Evolutionary conservation across 2,888 invertebrate genomes (phyloP), one percentile per base, ranked within the genome.

Genomic region (Zelleria hepariella): DNA sequence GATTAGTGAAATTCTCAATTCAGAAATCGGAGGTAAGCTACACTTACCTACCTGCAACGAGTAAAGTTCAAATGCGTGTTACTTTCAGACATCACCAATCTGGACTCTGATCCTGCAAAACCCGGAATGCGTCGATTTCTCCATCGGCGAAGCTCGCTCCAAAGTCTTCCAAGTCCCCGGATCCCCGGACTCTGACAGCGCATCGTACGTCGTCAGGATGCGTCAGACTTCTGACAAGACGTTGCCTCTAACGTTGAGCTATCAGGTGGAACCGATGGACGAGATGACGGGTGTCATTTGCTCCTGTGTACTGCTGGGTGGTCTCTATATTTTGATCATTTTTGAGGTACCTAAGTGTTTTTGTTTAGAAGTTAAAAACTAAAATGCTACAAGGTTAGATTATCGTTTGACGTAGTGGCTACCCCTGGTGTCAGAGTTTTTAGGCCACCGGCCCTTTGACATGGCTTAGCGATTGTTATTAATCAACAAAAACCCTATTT

Each of bases 251-350:
- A 66, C 74, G 0, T 61, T 88, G 58, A 77, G 78, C 15, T 94
- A 93, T 66, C 91, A 93, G 64, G 69, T 92, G 0, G 78, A 92
- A 21, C 93, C 94, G 0, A 87, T 94, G 55, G 91, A 93, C 67
- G 74, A 89, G 2, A 86, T 90, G 47, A 90, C 90, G 58, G 96
- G 96, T 0, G 92, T 95, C 4, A 78, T 93, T 0, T 94, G 93
- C 66, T 95, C 95, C 0, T 92, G 93, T 2, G 61, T 93, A 0
- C 90, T 97, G n/a, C 84, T 97, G 0, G 68, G 92, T 3, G 92
- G 93, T 0, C 89, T 97, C 15, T 97, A 97, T 71, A 76, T 93
- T 1, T 79, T 97, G 10, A 95, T 97, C 62, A 94, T 97, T 66
- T 96, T 96, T 85, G 97, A 97, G 89, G 95, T 96, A n/a, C n/a